A percentile compares a stretch with the other conserved stretches of the same genome.
phyloP scores from a whole-genome alignment of 2,888 invertebrate species.

The Crematogaster levior region DNA sequence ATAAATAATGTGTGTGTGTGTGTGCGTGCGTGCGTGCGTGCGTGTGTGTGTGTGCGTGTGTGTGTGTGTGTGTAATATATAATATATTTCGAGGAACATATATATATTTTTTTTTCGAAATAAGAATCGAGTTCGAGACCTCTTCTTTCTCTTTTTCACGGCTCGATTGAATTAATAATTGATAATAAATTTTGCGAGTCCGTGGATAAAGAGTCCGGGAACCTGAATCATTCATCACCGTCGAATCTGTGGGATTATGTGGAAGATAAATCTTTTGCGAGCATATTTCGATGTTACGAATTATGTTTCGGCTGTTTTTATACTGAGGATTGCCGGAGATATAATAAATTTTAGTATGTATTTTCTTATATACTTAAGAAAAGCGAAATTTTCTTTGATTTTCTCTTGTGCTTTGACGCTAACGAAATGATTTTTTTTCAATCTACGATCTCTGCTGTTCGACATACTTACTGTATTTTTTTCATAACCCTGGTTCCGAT shows the following conservation, averaged over 20 bases:
- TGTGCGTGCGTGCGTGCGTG: no score
- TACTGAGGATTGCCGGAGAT: neutral
- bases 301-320: constrained; percentile 18
- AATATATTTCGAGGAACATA: no score
- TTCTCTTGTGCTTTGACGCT: neutral
- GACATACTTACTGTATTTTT: constrained; percentile 59
- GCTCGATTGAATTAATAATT: constrained; percentile 3
- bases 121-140: constrained; percentile 10
- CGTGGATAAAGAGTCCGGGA: neutral
- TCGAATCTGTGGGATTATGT: constrained; percentile 21
- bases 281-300: neutral
- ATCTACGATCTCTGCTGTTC: constrained; percentile 55
- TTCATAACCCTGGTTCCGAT: constrained; percentile 78
- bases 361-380: neutral
- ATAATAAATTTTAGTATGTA: neutral
- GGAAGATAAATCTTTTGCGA: constrained; percentile 27
- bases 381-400: neutral
- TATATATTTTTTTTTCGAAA: neutral
- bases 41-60: no score
- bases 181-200: constrained; percentile 19
- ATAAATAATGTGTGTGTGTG: no score
- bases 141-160: neutral
- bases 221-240: constrained; percentile 22
- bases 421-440: neutral
- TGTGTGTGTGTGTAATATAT: no score